Conservation (phyloP, 2,888 invertebrate species). For the Amorpha juglandis region DNA sequence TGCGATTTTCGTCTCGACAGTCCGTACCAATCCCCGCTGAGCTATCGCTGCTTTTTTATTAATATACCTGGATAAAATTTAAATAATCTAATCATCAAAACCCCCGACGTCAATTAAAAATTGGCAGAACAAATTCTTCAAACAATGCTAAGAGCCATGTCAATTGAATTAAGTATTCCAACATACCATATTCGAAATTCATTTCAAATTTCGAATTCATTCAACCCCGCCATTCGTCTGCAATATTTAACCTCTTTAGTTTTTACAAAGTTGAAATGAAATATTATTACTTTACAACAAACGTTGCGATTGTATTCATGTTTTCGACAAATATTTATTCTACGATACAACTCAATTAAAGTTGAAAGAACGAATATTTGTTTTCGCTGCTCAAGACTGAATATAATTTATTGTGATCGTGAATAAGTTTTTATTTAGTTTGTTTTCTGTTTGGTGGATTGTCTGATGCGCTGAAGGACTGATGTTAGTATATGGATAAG, state of each 20-base stretch:
- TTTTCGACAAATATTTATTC: slow-evolving; percentile 1
- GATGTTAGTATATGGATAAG: background rate
- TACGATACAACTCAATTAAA: background rate
- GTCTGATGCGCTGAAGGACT: background rate
- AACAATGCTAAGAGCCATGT: too few relatives aligned
- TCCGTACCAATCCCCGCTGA: too few relatives aligned
- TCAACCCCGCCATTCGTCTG: background rate
- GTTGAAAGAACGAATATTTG: slow-evolving; percentile 1
- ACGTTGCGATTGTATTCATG: background rate
- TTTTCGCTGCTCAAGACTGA: background rate
- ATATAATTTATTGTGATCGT: background rate
- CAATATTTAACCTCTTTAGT: background rate
- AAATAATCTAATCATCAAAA: too few relatives aligned
- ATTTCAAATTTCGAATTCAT: background rate
- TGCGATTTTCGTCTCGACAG: too few relatives aligned
- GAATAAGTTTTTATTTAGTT: background rate
- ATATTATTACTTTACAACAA: background rate
- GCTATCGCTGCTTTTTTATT: too few relatives aligned
- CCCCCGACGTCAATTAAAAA: too few relatives aligned
- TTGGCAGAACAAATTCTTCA: too few relatives aligned
- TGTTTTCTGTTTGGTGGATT: background rate
- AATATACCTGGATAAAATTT: too few relatives aligned
- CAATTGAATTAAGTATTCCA: too few relatives aligned
- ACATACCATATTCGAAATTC: background rate
- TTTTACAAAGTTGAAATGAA: background rate